A percentile compares a stretch with the other conserved stretches of the same genome.
phyloP scores from a whole-genome alignment of 2,888 invertebrate species.

The Stegana nigrithorax region DNA sequence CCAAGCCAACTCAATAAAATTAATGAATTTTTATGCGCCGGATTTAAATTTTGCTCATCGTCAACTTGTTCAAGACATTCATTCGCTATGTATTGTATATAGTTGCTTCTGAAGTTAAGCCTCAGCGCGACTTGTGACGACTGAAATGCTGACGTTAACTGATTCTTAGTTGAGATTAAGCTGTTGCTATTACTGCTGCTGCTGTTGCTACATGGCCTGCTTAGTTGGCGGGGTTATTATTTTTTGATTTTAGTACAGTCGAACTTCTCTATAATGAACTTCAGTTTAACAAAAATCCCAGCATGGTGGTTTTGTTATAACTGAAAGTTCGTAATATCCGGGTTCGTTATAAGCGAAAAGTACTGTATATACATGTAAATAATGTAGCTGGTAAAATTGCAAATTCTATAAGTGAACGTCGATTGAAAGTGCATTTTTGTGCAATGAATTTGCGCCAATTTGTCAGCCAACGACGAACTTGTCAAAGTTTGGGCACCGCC shows the following conservation, averaged over 20 bases:
- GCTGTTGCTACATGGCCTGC: background rate
- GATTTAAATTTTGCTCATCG: constrained; percentile 29
- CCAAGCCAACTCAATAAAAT: constrained; percentile 11
- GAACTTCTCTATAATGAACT: no score
- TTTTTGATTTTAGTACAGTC: no score
- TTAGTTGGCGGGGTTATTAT: constrained; percentile 3
- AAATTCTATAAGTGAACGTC: no score
- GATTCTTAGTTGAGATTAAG: no score
- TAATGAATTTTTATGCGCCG: constrained; percentile 32
- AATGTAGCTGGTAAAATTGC: no score
- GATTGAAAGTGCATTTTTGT: no score
- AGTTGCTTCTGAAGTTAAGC: background rate
- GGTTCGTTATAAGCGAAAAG: no score
- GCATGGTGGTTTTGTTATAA: background rate
- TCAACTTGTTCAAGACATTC: constrained; percentile 39
- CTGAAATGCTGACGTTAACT: constrained; percentile 32
- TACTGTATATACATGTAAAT: no score
- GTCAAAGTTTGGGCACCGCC: no score
- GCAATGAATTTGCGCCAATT: no score
- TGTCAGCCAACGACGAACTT: no score
- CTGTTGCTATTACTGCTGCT: background rate
- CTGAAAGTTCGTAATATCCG: no score
- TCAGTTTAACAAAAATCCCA: background rate
- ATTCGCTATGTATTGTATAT: constrained; percentile 43
- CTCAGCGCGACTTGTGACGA: background rate